Base-by-base conservation (phyloP, 1,140 invertebrate genomes). In the Ladona fulva region DNA sequence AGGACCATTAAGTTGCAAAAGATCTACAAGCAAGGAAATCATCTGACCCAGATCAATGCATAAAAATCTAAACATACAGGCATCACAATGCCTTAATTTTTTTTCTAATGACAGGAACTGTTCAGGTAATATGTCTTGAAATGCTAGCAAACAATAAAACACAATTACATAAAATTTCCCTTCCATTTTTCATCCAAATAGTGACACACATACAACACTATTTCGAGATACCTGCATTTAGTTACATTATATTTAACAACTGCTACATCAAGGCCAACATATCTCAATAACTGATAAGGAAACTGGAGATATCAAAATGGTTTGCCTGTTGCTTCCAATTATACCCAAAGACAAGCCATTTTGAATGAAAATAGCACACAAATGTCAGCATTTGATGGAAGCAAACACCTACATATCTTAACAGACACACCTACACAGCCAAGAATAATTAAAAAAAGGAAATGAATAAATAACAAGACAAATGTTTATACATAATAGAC, bases 391-490 rank as follows among this genome's bases (percentile, higher is more conserved):
- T 66, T 66, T 66, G 52, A 66, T 66, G 14, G n/a, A 66, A 66
- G 52, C 52, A 66, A 66, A 66, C n/a, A 66, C 14, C 52, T 66
- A 22, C 52, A 66, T 66, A 66, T 66, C 14, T 22, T 22, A 66
- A 66, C 52, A 66, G 52, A 22, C 52, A 66, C 52, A 66, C 52
- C 52, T 66, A 66, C 52, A 66, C 52, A 66, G 52, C 52, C 52
- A 66, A 66, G 52, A 22, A 66, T 66, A 66, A 66, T 66, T 22
- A 66, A 66, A 66, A 19, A 66, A 66, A 12, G 14, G 14, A 66
- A 66, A 3, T 16, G n/a, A 66, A 66, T 66, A 66, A 66, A 66
- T 66, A 66, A 66, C 52, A 66, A 66, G 52, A 66, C 52, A 66
- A 37, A 37, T 37, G 8, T 66, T 66, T 66, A 6, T 66, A 66